Conservation (phyloP, 1,140 invertebrate species). For the Scaptomyza hsui region DNA sequence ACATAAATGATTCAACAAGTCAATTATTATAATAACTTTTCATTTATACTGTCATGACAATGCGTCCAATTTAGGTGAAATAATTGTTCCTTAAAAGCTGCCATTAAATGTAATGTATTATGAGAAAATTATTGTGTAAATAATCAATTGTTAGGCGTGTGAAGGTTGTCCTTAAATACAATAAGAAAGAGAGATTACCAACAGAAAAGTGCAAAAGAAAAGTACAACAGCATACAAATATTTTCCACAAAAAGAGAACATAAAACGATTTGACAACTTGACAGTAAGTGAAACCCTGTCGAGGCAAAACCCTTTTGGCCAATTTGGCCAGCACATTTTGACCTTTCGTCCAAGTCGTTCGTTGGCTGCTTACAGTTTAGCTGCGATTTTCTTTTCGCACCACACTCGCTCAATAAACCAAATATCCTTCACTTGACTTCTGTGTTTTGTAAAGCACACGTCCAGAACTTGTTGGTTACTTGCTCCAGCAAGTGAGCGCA, state of each 20-base stretch:
- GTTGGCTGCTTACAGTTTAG: constrained; percentile 10
- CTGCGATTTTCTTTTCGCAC: constrained; percentile 12
- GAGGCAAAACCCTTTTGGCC: constrained; percentile 6
- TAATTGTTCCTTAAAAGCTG: no score
- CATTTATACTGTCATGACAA: neutral
- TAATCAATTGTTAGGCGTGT: neutral
- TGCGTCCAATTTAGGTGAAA: neutral
- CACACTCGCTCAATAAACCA: constrained; percentile 33
- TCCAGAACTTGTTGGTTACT: constrained; percentile 26
- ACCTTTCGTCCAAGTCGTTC: constrained; percentile 20
- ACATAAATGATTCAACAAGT: neutral
- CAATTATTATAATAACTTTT: neutral
- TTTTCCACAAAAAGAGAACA: constrained; percentile 5
- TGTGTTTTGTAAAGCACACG: constrained; percentile 1
- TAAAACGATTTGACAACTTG: constrained; percentile 34
- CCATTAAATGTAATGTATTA: no score
- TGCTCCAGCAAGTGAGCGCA: constrained; percentile 1
- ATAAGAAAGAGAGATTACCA: neutral
- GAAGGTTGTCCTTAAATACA: neutral
- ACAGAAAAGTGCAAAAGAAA: neutral
- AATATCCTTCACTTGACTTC: constrained; percentile 28
- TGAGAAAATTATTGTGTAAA: no score
- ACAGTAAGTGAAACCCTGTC: constrained; percentile 5
- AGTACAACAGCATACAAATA: constrained; percentile 1
- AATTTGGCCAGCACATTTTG: constrained; percentile 21